Conservation (phyloP, 1,140 invertebrate genomes). For the Portunus trituberculatus region DNA sequence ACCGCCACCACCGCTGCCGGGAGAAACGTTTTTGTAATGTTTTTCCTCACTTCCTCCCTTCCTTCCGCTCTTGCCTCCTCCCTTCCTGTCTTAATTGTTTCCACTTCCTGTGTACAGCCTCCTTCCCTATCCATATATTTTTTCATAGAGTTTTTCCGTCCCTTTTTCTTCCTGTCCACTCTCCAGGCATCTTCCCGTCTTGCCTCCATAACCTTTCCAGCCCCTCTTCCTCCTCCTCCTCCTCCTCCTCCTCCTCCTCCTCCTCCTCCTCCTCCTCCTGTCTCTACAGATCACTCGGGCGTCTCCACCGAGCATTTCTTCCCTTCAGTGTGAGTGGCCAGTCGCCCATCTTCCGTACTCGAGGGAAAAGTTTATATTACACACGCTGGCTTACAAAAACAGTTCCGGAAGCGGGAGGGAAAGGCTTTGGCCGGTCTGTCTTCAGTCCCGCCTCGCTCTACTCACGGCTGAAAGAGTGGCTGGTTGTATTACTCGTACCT, state of each 20-base stretch:
- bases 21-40: background rate
- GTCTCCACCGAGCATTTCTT: background rate
- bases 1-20: too few species aligned
- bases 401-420: background rate
- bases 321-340: background rate
- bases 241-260: background rate
- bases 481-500: background rate
- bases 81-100: background rate
- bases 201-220: background rate
- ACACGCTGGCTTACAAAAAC: conserved; percentile 1
- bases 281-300: background rate
- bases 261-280: background rate
- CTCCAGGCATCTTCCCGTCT: background rate
- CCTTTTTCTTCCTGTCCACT: background rate
- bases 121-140: background rate
- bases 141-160: background rate
- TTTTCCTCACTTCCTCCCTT: background rate
- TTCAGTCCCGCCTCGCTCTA: background rate
- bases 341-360: conserved; percentile 17
- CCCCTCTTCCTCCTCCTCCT: background rate
- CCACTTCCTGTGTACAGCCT: background rate
- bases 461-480: background rate
- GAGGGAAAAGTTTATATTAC: conserved; percentile 23
- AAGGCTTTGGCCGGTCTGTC: background rate
- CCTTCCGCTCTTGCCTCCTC: background rate